Base-by-base conservation (phyloP, 92 coral and sea anemone species). In the Montipora capitata region DNA sequence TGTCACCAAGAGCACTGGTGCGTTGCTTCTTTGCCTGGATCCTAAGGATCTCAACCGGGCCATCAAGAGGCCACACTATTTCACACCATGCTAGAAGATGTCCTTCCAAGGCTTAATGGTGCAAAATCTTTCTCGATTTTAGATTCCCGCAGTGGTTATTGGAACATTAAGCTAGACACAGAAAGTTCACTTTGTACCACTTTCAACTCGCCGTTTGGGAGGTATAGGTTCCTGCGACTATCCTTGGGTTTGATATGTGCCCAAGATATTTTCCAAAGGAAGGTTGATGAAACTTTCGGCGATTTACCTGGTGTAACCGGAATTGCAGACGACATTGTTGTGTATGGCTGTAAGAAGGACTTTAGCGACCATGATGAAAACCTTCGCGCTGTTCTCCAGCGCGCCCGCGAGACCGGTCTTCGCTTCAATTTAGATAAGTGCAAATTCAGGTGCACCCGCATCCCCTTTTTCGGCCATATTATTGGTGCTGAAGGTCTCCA, bases 381-480 rank as follows among this genome's bases (percentile, higher is more conserved):
- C 35, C 35, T 92, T 78, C 74, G 52, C n/a, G 88, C 90, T 61
- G 93, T 92, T n/a, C 51, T 92, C 82, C 83, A 89, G 79, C 81
- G 87, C 67, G 90, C 93, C 45, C 88, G 77, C 2, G 89, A 89
- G 73, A 87, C 87, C 16, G 92, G 96, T 39, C 84, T 94, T 2
- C 88, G 58, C 44, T 87, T 91, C 80, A 91, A 85, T 88, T 74
- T 91, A 48, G 92, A 88, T 76, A 94, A 91, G 66, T 94, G 94
- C 85, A 83, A 79, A 56, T 91, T 88, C 83, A 49, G 65, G 61
- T 74, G 97, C 70, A 85, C 89, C 6, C 85, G 80, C 14, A 77
- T 94, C 12, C 92, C 95, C 15, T 94, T 94, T 85, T 89, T 85
- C 17, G 59, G 97, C 90, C 39, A 94, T 79, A 89, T 85, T 45